phyloP scores from a whole-genome alignment of 2,888 invertebrate species.

The Phengaris alcon region DNA sequence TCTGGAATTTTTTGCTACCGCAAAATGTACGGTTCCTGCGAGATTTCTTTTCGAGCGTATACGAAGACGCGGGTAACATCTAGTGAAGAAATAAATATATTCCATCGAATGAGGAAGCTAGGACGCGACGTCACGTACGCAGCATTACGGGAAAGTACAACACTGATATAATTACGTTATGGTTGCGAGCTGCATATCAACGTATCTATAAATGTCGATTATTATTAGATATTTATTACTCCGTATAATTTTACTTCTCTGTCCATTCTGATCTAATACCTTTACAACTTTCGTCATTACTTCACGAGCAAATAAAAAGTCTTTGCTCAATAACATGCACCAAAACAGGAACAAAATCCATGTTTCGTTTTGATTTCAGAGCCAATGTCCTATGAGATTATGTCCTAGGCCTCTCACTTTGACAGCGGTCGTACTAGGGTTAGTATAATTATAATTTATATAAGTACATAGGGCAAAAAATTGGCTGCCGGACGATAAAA shows the following conservation, averaged over 20 bases:
- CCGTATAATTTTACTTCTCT: not conserved
- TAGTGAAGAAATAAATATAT: not conserved
- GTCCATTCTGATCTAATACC: not conserved
- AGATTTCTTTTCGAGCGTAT: too few species aligned
- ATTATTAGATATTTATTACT: not conserved
- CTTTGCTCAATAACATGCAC: not conserved
- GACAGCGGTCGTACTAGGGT: too few species aligned
- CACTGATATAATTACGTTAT: not conserved
- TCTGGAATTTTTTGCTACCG: too few species aligned
- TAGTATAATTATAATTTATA: too few species aligned
- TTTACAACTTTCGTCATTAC: not conserved
- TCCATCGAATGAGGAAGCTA: slow-evolving; percentile 8
- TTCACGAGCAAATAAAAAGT: not conserved
- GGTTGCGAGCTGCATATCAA: slow-evolving; percentile 6
- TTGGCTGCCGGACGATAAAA: too few species aligned
- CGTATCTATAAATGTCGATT: not conserved
- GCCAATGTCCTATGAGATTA: too few species aligned
- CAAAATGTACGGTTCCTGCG: too few species aligned
- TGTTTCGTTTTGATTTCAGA: too few species aligned
- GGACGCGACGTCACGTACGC: slow-evolving; percentile 25
- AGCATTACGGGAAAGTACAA: slow-evolving; percentile 8
- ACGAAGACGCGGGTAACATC: too few species aligned
- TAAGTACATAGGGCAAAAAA: too few species aligned
- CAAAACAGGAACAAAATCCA: too few species aligned
- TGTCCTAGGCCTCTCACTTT: too few species aligned